phyloP scores from a whole-genome alignment of 2,113 vertebrate genomes.

The Apus apus region DNA sequence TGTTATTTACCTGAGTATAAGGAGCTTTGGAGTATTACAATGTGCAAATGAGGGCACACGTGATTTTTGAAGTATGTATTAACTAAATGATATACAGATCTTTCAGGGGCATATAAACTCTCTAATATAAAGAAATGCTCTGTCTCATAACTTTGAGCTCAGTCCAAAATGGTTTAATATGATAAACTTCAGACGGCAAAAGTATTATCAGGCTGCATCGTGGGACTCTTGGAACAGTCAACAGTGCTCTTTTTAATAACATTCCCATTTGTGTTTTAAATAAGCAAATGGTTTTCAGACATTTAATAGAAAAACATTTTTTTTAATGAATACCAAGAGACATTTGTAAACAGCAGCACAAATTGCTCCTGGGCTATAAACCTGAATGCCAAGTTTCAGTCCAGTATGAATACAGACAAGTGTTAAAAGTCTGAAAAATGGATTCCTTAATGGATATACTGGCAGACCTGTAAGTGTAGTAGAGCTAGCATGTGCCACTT shows the following conservation, averaged over 20 bases:
- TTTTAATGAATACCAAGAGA: constrained; percentile 74
- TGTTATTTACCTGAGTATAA: background rate
- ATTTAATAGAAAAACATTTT: constrained; percentile 72
- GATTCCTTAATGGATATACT: constrained; percentile 75
- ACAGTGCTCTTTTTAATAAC: background rate
- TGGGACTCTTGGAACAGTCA: background rate
- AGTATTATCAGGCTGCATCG: background rate
- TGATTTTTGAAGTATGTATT: background rate
- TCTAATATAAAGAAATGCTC: background rate
- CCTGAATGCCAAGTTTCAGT: constrained; percentile 71
- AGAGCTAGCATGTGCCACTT: constrained; percentile 60
- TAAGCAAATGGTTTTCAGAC: constrained; percentile 62
- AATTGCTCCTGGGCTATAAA: constrained; percentile 72
- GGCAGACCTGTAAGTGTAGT: constrained; percentile 54
- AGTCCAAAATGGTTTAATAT: background rate
- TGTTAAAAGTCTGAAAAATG: constrained; percentile 66
- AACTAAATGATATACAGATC: background rate
- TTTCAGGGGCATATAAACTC: background rate
- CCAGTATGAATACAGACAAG: constrained; percentile 70
- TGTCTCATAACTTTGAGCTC: background rate
- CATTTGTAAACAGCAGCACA: constrained; percentile 74
- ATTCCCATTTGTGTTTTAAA: constrained; percentile 67
- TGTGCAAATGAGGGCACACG: background rate
- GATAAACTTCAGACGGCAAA: background rate
- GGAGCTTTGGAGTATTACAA: background rate